A percentile compares a stretch with the other conserved stretches of the same genome.
Conservation (phyloP, 2,797 vertebrate genomes). For the Enoplosus armatus region DNA sequence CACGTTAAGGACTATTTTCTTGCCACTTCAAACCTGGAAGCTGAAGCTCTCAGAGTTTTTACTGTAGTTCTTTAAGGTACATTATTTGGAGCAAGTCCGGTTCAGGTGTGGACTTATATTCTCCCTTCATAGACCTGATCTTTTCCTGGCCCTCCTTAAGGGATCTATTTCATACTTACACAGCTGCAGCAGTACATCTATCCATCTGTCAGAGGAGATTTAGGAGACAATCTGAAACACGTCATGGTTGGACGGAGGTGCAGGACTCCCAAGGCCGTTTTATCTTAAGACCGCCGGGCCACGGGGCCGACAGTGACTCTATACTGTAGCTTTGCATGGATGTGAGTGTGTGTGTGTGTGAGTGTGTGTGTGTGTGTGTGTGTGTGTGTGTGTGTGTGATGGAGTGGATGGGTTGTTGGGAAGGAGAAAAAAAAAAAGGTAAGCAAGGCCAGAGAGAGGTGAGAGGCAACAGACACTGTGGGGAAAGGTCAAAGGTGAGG, state of each 20-base stretch:
- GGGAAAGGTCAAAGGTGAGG: slow-evolving; percentile 24
- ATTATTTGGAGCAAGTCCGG: not conserved
- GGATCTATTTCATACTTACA: slow-evolving; percentile 56
- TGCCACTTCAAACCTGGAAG: not conserved
- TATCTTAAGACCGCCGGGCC: slow-evolving; percentile 31
- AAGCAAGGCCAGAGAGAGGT: slow-evolving; percentile 11
- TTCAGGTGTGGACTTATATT: not conserved
- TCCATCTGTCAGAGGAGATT: slow-evolving; percentile 72
- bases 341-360: not conserved
- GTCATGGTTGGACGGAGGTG: slow-evolving; percentile 54
- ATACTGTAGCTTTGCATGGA: not conserved
- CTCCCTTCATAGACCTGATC: slow-evolving; percentile 36
- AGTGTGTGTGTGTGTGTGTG: not conserved
- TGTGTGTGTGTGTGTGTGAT: not conserved
- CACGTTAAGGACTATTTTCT: not conserved
- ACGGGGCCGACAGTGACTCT: not conserved
- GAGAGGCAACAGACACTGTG: not conserved
- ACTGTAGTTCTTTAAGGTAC: not conserved
- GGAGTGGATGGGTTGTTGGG: not conserved
- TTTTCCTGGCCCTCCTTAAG: slow-evolving; percentile 21
- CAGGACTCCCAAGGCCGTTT: slow-evolving; percentile 44
- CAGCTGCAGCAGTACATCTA: slow-evolving; percentile 56
- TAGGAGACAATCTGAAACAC: slow-evolving; percentile 70
- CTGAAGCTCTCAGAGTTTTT: not conserved
- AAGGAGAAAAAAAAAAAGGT: not conserved